Evolutionary conservation across 1,140 invertebrate species (phyloP).

Genomic region (Drosophila tristis): DNA sequence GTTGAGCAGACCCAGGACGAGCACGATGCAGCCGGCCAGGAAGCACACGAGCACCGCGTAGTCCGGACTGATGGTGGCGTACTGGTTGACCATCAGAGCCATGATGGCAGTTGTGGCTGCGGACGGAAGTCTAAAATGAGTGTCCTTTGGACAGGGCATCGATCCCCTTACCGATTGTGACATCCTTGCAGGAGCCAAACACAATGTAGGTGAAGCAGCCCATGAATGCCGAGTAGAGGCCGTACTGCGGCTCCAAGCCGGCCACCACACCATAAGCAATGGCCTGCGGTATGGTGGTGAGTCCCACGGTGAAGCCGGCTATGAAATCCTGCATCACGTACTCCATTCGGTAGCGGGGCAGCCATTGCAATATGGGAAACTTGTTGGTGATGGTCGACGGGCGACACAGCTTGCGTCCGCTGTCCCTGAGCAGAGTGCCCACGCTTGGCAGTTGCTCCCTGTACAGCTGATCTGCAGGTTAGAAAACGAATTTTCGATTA

Average conservation of each 20-base stretch:
- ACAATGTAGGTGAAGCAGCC: conserved; percentile 94
- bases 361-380: conserved; percentile 88
- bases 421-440: conserved; percentile 53
- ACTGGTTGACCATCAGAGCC: conserved; percentile 90
- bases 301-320: conserved; percentile 93
- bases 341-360: conserved; percentile 86
- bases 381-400: conserved; percentile 85
- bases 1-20: conserved; percentile 91
- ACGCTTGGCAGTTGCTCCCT: conserved; percentile 69
- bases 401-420: conserved; percentile 75
- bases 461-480: conserved; percentile 63
- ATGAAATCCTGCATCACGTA: conserved; percentile 89
- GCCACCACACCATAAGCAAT: conserved; percentile 94
- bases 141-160: background rate
- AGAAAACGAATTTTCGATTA: conserved; percentile 8
- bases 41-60: conserved; percentile 93
- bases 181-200: conserved; percentile 94
- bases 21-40: conserved; percentile 90
- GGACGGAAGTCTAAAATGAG: background rate
- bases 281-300: conserved; percentile 94
- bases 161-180: conserved; percentile 87
- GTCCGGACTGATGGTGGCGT: conserved; percentile 87
- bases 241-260: conserved; percentile 85
- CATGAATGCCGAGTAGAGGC: conserved; percentile 93
- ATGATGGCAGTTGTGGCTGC: conserved; percentile 92